Conservation (phyloP, 2,113 vertebrate genomes). For the Panurus biarmicus region DNA sequence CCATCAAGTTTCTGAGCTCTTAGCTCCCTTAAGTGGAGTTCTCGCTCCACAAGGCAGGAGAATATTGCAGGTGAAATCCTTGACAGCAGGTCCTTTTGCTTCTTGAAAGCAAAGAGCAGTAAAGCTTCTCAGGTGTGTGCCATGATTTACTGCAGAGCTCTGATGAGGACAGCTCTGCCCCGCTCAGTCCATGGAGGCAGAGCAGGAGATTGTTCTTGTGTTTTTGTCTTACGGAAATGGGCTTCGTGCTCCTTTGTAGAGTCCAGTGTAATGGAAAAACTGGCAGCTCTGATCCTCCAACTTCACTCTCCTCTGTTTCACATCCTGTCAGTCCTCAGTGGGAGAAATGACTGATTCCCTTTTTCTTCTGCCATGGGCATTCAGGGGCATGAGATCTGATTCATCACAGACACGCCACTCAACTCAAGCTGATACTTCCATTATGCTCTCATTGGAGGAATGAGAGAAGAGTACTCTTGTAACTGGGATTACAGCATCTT, state of each 20-base stretch:
- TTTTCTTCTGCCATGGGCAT: not conserved
- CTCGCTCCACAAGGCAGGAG: not conserved
- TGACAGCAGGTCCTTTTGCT: not conserved
- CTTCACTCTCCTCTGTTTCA: not conserved
- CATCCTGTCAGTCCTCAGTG: not conserved
- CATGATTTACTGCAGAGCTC: not conserved
- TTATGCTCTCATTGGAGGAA: fast-evolving
- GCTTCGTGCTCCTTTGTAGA: not conserved
- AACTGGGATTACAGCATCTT: not conserved
- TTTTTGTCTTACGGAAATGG: not conserved
- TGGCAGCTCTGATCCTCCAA: not conserved
- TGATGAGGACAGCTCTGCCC: not conserved
- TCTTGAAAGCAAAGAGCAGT: not conserved
- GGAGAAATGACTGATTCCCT: not conserved
- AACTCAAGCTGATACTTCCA: not conserved
- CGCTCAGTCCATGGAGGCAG: not conserved
- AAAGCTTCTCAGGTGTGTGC: not conserved
- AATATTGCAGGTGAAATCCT: not conserved
- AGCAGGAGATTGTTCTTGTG: not conserved
- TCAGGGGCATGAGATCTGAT: not conserved
- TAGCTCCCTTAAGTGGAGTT: not conserved
- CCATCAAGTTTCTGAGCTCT: not conserved
- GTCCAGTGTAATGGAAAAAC: not conserved
- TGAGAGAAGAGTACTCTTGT: not conserved
- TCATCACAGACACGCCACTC: not conserved